Conservation (phyloP, 2,113 vertebrate genomes). For the Pitta sordida region DNA sequence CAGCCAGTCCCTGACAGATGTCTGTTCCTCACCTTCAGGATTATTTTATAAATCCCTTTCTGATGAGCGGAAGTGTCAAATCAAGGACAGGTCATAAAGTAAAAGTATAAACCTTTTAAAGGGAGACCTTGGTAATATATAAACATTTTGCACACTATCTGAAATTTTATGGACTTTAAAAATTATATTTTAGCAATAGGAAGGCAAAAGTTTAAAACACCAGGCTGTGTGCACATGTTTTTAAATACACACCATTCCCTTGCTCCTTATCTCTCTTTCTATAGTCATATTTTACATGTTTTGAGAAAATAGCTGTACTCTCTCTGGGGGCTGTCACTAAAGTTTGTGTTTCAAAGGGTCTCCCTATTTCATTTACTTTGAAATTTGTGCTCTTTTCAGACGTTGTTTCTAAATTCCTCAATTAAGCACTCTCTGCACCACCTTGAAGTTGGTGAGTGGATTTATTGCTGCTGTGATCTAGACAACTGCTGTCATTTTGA, state of each 20-base stretch:
- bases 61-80: conserved; percentile 86
- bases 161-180: conserved; percentile 79
- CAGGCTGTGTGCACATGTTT: conserved; percentile 33
- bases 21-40: conserved; percentile 84
- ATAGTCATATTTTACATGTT: conserved; percentile 23
- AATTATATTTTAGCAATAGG: conserved; percentile 75
- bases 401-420: conserved; percentile 52
- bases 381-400: conserved; percentile 47
- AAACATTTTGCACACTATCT: conserved; percentile 83
- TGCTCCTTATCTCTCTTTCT: conserved; percentile 14
- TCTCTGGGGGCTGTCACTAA: conserved; percentile 41
- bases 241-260: conserved; percentile 23
- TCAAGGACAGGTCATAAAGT: conserved; percentile 86
- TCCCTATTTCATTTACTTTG: conserved; percentile 48
- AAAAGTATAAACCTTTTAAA: conserved; percentile 87
- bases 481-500: conserved; percentile 54
- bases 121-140: conserved; percentile 82
- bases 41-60: conserved; percentile 88
- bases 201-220: conserved; percentile 71
- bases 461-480: conserved; percentile 22
- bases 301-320: conserved; percentile 41
- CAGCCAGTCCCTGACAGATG: conserved; percentile 82
- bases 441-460: conserved; percentile 34
- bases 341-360: conserved; percentile 48
- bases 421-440: conserved; percentile 34